These are phyloP conservation scores for Danionella cerebrum DNA, from an alignment of 2,113 vertebrate genomes.

Conservation along the genomic window DNA sequence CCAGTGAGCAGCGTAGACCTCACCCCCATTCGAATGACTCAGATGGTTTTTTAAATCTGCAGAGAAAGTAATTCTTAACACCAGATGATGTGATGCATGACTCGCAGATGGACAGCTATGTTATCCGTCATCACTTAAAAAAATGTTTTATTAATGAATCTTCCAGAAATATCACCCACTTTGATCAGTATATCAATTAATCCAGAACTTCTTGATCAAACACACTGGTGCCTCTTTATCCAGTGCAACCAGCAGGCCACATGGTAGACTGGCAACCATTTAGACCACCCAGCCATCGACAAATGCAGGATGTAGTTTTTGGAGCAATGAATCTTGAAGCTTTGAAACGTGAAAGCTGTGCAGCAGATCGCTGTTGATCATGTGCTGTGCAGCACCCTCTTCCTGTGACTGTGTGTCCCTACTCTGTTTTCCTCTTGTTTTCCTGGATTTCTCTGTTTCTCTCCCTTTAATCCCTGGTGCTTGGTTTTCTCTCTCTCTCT, in stretches of 20 bases:
- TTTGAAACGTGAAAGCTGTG: not conserved
- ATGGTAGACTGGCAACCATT: no score
- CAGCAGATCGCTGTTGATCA: not conserved
- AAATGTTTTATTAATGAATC: not conserved
- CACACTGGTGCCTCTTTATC: no score
- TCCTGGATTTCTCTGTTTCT: not conserved
- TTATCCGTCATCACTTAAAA: not conserved
- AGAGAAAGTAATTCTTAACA: conserved; percentile 5
- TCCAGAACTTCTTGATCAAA: no score
- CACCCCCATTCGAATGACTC: not conserved
- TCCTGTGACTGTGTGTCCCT: not conserved
- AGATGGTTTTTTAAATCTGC: not conserved
- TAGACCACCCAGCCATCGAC: not conserved
- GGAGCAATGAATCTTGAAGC: no score
- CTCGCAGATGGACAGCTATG: not conserved
- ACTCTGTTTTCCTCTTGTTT: not conserved
- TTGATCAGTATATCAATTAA: no score
- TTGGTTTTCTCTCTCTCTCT: not conserved
- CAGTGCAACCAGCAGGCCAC: no score
- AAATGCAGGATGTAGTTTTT: not conserved
- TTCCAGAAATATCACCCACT: not conserved
- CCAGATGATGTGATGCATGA: not conserved
- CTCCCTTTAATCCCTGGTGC: not conserved
- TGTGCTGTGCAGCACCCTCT: conserved; percentile 15
- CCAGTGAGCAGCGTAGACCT: not conserved